Percentiles rank a stretch among this genome's conserved stretches.
phyloP scores from a whole-genome alignment of 1,140 invertebrate genomes.

The Drosophila erecta region DNA sequence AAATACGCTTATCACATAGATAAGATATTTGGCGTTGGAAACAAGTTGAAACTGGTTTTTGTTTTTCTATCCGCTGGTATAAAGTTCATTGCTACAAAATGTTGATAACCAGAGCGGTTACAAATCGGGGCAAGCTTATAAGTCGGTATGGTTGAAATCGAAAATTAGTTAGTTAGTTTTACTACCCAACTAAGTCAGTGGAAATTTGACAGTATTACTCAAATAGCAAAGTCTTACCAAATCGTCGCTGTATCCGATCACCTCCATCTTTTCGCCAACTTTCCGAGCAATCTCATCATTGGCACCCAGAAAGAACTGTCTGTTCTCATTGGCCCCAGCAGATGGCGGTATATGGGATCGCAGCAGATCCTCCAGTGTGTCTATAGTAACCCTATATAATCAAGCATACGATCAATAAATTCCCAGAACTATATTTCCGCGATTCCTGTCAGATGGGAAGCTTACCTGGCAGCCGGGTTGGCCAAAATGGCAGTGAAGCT shows the following conservation, averaged over 20 bases:
- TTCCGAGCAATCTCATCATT: conserved; percentile 87
- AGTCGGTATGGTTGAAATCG: background rate
- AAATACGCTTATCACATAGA: conserved; percentile 26
- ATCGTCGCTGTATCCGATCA: conserved; percentile 86
- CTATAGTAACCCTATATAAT: conserved; percentile 89
- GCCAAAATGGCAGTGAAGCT: conserved; percentile 93
- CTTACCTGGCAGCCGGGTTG: conserved; percentile 89
- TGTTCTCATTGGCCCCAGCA: conserved; percentile 89
- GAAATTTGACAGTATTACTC: too few species aligned
- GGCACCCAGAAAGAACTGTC: conserved; percentile 89
- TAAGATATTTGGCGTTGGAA: conserved; percentile 14
- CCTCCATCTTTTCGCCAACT: conserved; percentile 89
- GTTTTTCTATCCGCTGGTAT: conserved; percentile 34
- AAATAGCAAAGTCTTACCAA: conserved; percentile 83
- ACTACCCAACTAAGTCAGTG: too few species aligned
- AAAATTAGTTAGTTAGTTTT: background rate
- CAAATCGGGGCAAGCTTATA: conserved; percentile 6
- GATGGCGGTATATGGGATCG: conserved; percentile 88
- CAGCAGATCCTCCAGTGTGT: conserved; percentile 89
- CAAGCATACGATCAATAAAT: background rate
- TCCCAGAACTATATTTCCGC: too few species aligned
- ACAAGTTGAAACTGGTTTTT: conserved; percentile 25
- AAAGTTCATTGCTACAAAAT: conserved; percentile 42
- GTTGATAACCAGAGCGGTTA: conserved; percentile 15
- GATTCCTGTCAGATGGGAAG: too few species aligned